phyloP scores from a whole-genome alignment of 2,888 invertebrate species.

The Meta bourneti region DNA sequence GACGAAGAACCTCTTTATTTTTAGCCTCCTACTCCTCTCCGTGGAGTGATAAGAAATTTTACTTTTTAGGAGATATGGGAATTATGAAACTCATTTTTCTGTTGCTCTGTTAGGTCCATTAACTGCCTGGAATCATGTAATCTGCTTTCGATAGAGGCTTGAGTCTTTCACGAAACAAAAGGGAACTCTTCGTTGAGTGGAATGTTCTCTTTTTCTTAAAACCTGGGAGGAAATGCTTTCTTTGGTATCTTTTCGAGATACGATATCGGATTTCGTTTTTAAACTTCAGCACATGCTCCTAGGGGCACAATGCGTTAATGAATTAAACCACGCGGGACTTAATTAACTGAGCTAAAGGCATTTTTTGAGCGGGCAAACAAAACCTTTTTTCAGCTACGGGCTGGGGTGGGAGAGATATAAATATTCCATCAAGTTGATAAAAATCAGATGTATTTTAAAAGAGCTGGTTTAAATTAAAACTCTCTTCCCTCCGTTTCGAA shows the following conservation, averaged over 20 bases:
- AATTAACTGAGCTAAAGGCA: neutral
- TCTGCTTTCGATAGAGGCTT: slow-evolving; percentile 30
- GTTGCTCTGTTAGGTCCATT: slow-evolving; percentile 11
- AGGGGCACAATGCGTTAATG: neutral
- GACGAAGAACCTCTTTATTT: neutral
- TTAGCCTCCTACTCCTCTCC: neutral
- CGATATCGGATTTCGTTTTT: slow-evolving; percentile 21
- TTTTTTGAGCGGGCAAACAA: neutral
- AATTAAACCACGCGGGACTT: neutral
- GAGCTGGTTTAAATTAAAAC: neutral
- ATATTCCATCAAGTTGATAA: neutral
- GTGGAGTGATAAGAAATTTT: slow-evolving; percentile 37
- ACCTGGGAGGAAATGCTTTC: neutral
- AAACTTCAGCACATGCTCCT: neutral
- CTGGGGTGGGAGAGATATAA: neutral
- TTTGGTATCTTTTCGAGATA: neutral
- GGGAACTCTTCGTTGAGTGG: slow-evolving; percentile 8
- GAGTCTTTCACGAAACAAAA: slow-evolving; percentile 27
- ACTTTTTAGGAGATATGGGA: slow-evolving; percentile 20
- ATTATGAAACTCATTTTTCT: slow-evolving; percentile 37
- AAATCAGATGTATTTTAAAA: neutral
- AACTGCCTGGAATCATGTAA: slow-evolving; percentile 27
- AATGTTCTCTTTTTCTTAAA: neutral
- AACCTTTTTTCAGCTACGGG: neutral
- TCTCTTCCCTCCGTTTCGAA: neutral